A percentile compares a stretch with the other conserved stretches of the same genome.
These are phyloP conservation scores for Neotoxoptera formosana DNA, from an alignment of 1,140 invertebrate species.

Conservation along the genomic window DNA sequence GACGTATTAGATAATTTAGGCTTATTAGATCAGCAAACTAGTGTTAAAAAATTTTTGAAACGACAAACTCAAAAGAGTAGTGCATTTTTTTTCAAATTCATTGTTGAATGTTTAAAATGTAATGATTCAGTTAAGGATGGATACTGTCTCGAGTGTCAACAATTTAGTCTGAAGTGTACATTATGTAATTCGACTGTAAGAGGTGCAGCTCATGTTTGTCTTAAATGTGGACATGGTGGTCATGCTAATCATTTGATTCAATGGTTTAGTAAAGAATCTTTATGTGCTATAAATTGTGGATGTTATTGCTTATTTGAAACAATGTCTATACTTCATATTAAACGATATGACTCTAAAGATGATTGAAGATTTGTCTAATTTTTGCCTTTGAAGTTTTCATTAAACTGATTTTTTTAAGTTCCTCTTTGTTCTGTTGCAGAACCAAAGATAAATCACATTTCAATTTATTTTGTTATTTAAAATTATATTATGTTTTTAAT, in stretches of 20 bases:
- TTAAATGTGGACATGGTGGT: constrained; percentile 89
- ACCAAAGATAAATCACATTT: neutral
- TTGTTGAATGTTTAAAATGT: constrained; percentile 78
- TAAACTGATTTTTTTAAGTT: neutral
- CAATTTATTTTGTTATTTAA: neutral
- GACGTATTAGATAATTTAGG: constrained; percentile 87
- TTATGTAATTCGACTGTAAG: constrained; percentile 86
- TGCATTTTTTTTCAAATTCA: constrained; percentile 71
- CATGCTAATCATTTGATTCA: constrained; percentile 81
- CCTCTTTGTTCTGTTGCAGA: neutral
- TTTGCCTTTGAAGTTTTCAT: neutral
- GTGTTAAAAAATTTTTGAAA: constrained; percentile 82
- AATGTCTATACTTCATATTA: constrained; percentile 58
- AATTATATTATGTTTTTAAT: neutral
- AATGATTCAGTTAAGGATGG: constrained; percentile 67
- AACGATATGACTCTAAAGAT: constrained; percentile 36
- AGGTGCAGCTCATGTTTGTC: constrained; percentile 80
- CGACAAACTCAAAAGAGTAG: constrained; percentile 70
- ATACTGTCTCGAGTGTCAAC: constrained; percentile 75
- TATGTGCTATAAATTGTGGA: constrained; percentile 85
- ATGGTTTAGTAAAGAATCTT: constrained; percentile 77
- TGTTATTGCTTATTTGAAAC: constrained; percentile 82
- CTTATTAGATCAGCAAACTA: constrained; percentile 80
- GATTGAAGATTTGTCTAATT: constrained; percentile 4
- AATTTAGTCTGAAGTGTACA: constrained; percentile 76